A percentile compares a stretch with the other conserved stretches of the same genome.
Evolutionary conservation across 35 echinoderm and acorn worm genomes (phyloP).

Genomic region (Heliocidaris erythrogramma): DNA sequence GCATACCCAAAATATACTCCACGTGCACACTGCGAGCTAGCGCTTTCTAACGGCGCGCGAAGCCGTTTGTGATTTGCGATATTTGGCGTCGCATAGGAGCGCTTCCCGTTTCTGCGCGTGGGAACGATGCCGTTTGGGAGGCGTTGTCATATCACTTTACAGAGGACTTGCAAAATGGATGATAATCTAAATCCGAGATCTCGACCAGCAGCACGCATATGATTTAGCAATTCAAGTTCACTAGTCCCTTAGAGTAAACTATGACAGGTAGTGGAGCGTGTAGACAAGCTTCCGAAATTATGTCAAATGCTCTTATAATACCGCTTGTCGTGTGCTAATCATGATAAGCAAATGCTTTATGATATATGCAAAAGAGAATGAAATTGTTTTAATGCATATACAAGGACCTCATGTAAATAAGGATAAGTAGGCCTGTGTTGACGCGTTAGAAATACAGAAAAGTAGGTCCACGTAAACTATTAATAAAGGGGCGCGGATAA

Average conservation of each 20-base stretch:
- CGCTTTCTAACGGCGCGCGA: too few relatives aligned
- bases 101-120: too few relatives aligned
- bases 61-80: not conserved
- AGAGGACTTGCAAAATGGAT: not conserved
- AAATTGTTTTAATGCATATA: not conserved
- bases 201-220: not conserved
- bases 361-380: constrained; percentile 10
- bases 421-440: too few relatives aligned
- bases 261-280: not conserved
- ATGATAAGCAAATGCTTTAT: not conserved
- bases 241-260: not conserved
- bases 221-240: not conserved
- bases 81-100: too few relatives aligned
- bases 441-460: too few relatives aligned
- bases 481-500: too few relatives aligned
- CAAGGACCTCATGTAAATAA: too few relatives aligned
- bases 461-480: too few relatives aligned
- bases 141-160: not conserved
- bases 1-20: not conserved
- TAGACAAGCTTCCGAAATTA: not conserved
- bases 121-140: not conserved
- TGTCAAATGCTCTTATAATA: not conserved
- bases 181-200: constrained; percentile 12
- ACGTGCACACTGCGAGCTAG: too few relatives aligned
- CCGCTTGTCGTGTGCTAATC: not conserved